A percentile compares a stretch with the other conserved stretches of the same genome.
Conservation (phyloP, 2,797 vertebrate species). For the Urocyon cinereoargenteus region DNA sequence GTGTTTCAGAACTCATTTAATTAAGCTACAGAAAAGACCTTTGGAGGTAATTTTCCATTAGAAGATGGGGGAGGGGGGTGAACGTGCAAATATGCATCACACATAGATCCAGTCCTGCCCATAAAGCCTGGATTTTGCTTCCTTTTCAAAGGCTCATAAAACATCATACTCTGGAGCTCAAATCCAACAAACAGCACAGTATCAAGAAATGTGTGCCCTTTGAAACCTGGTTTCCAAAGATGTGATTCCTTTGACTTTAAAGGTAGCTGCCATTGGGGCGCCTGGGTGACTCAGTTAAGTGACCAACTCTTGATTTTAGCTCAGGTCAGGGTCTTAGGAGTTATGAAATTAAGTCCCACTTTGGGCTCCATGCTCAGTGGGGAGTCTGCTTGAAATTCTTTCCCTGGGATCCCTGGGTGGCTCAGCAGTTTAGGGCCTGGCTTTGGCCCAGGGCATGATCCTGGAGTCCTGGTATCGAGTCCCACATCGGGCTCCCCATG, state of each 20-base stretch:
- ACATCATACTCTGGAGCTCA: neutral
- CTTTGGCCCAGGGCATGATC: too few species aligned
- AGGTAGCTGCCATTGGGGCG: neutral
- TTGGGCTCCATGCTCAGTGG: neutral
- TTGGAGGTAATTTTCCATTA: slow-evolving; percentile 43
- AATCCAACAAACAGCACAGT: neutral
- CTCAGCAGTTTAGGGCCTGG: too few species aligned
- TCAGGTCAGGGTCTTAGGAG: neutral
- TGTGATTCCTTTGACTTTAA: neutral
- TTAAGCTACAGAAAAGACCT: slow-evolving; percentile 36
- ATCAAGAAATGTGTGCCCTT: neutral
- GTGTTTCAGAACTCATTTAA: slow-evolving; percentile 37
- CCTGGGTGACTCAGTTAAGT: neutral
- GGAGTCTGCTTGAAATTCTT: neutral
- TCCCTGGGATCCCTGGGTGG: neutral
- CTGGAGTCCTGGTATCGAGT: too few species aligned
- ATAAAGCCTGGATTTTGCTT: neutral
- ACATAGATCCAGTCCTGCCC: neutral
- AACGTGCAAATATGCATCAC: neutral
- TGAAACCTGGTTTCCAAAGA: neutral
- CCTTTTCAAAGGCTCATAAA: neutral
- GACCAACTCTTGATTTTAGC: neutral
- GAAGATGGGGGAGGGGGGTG: neutral
- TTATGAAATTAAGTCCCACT: neutral
- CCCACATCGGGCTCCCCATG: too few species aligned